These are phyloP conservation scores for Sphaerophoria taeniata DNA, from an alignment of 2,888 invertebrate species.

Conservation along the genomic window DNA sequence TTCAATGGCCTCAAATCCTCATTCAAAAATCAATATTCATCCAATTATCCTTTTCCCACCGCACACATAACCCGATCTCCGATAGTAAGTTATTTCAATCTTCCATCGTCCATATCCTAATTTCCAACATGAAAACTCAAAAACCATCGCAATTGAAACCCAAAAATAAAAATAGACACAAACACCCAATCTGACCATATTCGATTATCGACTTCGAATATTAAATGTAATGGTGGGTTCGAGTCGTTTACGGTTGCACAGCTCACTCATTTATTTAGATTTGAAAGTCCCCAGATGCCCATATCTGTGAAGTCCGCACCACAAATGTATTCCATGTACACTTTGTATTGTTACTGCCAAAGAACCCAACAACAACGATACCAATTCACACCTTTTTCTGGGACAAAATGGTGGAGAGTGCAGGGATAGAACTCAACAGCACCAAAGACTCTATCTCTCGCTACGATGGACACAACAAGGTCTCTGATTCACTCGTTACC, in stretches of 20 bases:
- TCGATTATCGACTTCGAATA: slow-evolving; percentile 62
- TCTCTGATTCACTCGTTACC: slow-evolving; percentile 73
- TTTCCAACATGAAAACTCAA: neutral
- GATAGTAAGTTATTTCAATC: slow-evolving; percentile 60
- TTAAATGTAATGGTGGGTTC: slow-evolving; percentile 67
- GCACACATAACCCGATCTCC: slow-evolving; percentile 14
- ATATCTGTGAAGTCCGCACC: slow-evolving; percentile 59
- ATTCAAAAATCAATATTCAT: slow-evolving; percentile 63
- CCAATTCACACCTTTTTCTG: slow-evolving; percentile 73
- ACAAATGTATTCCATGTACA: slow-evolving; percentile 55
- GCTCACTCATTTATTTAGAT: slow-evolving; percentile 74
- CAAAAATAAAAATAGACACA: slow-evolving; percentile 11
- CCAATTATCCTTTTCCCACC: slow-evolving; percentile 53
- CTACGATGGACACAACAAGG: slow-evolving; percentile 49
- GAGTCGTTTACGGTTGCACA: slow-evolving; percentile 68
- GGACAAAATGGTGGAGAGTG: too few relatives aligned
- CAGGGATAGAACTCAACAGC: slow-evolving; percentile 14
- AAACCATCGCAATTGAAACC: slow-evolving; percentile 10
- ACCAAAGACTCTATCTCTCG: slow-evolving; percentile 64
- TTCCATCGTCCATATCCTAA: slow-evolving; percentile 26
- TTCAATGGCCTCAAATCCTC: neutral
- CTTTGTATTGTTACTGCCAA: slow-evolving; percentile 9
- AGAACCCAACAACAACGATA: slow-evolving; percentile 39
- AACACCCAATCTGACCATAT: slow-evolving; percentile 67
- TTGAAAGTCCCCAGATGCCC: slow-evolving; percentile 73